phyloP scores from a whole-genome alignment of 2,797 vertebrate species.

The Mallotus villosus region DNA sequence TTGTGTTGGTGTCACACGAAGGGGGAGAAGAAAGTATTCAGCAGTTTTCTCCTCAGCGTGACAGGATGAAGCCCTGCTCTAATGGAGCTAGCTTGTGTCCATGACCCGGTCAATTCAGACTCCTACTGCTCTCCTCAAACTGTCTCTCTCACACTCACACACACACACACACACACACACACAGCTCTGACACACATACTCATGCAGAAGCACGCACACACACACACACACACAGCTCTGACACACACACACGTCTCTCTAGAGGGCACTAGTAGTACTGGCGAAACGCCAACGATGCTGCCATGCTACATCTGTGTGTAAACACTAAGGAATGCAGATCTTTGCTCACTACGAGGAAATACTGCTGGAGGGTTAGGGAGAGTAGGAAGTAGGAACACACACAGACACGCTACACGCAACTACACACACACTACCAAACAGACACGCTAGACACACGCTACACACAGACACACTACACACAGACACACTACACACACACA shows the following conservation, averaged over 20 bases:
- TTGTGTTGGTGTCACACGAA: constrained; percentile 30
- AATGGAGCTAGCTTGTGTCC: constrained; percentile 2
- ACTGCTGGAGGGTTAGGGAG: neutral
- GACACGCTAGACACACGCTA: too few relatives aligned
- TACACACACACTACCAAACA: too few relatives aligned
- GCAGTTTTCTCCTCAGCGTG: neutral
- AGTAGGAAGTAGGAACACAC: neutral
- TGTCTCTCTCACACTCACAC: too few relatives aligned
- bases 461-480: neutral
- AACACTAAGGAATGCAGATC: neutral
- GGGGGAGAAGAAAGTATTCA: constrained; percentile 19
- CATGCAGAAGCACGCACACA: neutral
- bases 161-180: constrained; percentile 13
- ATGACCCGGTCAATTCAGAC: constrained; percentile 11
- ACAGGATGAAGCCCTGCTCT: neutral
- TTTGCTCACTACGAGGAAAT: neutral
- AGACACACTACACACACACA: neutral
- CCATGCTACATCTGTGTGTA: neutral
- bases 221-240: constrained; percentile 3
- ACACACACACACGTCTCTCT: neutral
- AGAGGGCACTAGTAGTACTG: neutral
- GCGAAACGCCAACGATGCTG: neutral
- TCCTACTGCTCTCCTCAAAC: too few relatives aligned
- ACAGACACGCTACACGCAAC: neutral
- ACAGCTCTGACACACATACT: neutral